phyloP scores from a whole-genome alignment of 2,888 invertebrate genomes.

The Tiliacea aurago region DNA sequence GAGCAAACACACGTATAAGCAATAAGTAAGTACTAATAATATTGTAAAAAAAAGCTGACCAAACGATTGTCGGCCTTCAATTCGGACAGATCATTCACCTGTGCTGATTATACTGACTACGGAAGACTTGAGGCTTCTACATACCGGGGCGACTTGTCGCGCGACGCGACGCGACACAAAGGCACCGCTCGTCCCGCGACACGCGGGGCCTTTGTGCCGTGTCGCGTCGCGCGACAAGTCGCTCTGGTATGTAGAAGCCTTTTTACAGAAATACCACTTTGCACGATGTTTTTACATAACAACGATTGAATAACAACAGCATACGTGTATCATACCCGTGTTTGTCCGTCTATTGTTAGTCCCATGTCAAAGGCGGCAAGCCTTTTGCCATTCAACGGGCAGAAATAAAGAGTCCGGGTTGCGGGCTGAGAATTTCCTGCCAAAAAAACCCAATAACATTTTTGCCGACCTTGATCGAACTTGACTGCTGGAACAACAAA shows the following conservation, averaged over 20 bases:
- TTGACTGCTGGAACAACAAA: not conserved
- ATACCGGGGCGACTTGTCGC: too few species aligned
- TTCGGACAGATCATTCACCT: constrained; percentile 86
- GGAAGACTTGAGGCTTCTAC: constrained; percentile 26
- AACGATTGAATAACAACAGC: not conserved
- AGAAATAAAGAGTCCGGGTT: not conserved
- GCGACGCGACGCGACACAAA: too few species aligned
- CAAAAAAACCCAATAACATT: not conserved
- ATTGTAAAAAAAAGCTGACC: constrained; percentile 82
- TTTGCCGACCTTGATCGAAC: not conserved
- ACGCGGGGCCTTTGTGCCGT: too few species aligned
- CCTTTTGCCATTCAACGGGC: too few species aligned
- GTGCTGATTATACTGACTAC: constrained; percentile 63
- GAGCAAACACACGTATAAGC: constrained; percentile 75
- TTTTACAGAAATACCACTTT: constrained; percentile 48
- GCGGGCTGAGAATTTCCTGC: not conserved
- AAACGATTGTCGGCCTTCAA: constrained; percentile 87
- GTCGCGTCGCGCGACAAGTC: too few species aligned
- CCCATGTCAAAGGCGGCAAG: not conserved
- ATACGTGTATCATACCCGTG: too few species aligned
- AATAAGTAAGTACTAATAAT: constrained; percentile 76
- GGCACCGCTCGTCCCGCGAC: too few species aligned
- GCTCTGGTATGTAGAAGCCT: too few species aligned
- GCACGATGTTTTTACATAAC: constrained; percentile 19
- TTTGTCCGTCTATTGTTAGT: not conserved